phyloP scores from a whole-genome alignment of 2,797 vertebrate species.

The Sebastes minor region DNA sequence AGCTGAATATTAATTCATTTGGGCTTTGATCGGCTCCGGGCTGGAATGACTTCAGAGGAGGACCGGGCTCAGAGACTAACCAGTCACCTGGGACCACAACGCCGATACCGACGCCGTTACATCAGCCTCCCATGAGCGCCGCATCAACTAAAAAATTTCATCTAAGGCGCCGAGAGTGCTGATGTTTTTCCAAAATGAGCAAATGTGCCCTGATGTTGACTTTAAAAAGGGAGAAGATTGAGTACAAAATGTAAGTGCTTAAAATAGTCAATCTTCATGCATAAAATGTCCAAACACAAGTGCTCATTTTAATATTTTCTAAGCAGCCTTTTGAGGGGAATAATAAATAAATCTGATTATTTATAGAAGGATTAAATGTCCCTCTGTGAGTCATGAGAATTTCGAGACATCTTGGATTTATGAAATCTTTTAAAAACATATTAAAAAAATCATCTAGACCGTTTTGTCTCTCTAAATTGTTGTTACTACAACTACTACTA shows the following conservation, averaged over 20 bases:
- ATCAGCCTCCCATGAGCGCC: not conserved
- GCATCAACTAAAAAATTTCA: constrained; percentile 18
- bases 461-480: not conserved
- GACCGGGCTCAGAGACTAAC: constrained; percentile 67
- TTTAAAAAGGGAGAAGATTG: constrained; percentile 11
- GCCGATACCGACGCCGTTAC: constrained; percentile 11
- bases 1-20: constrained; percentile 80
- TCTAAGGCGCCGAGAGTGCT: not conserved
- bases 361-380: constrained; percentile 1
- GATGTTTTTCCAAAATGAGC: not conserved
- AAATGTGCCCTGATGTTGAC: constrained; percentile 22
- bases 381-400: not conserved
- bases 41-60: constrained; percentile 79
- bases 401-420: not conserved
- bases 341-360: not conserved
- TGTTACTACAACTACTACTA: no score
- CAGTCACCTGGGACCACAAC: constrained; percentile 63
- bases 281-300: not conserved
- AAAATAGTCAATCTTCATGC: not conserved
- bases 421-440: not conserved
- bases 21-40: constrained; percentile 80
- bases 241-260: not conserved
- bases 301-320: not conserved
- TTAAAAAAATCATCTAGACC: not conserved
- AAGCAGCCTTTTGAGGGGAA: not conserved